Percentiles rank a stretch among this genome's conserved stretches.
These are phyloP conservation scores for Marronus borbonicus DNA, from an alignment of 2,888 invertebrate species.

Conservation along the genomic window DNA sequence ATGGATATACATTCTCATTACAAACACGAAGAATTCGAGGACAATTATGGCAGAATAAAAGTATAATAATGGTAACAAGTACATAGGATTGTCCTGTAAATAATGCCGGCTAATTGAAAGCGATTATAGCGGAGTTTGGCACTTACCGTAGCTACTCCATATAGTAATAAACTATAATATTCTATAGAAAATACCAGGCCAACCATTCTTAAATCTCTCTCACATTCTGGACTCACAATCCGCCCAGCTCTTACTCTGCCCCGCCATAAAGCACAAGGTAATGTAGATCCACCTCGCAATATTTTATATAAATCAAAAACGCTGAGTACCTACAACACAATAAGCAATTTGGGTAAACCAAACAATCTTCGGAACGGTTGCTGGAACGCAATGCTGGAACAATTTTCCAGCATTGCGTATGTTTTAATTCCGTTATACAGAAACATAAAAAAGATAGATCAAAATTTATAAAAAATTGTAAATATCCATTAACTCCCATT, in stretches of 20 bases:
- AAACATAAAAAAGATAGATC: too few species aligned
- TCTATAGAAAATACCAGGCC: conserved; percentile 65
- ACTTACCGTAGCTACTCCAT: conserved; percentile 65
- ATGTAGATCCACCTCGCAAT: conserved; percentile 63
- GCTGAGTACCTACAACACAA: conserved; percentile 61
- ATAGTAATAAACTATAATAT: conserved; percentile 65
- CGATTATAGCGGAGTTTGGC: too few species aligned
- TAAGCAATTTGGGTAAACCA: neutral
- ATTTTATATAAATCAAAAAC: conserved; percentile 65
- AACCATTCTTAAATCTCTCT: conserved; percentile 67
- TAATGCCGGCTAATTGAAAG: neutral
- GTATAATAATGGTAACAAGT: conserved; percentile 65
- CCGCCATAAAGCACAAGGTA: conserved; percentile 64
- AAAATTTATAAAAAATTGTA: too few species aligned
- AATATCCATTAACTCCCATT: too few species aligned
- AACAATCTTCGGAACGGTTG: too few species aligned
- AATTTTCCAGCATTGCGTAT: too few species aligned
- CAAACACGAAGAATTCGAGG: conserved; percentile 63
- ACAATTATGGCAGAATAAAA: conserved; percentile 65
- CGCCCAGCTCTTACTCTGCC: conserved; percentile 61
- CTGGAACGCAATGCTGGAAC: too few species aligned
- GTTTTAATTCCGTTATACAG: too few species aligned
- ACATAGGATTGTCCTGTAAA: conserved; percentile 63
- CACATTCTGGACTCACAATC: conserved; percentile 62
- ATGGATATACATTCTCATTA: conserved; percentile 60